Evolutionary conservation across 2,888 invertebrate genomes (phyloP), one percentile per base, ranked within the genome.

Genomic region (Alsophila aescularia): DNA sequence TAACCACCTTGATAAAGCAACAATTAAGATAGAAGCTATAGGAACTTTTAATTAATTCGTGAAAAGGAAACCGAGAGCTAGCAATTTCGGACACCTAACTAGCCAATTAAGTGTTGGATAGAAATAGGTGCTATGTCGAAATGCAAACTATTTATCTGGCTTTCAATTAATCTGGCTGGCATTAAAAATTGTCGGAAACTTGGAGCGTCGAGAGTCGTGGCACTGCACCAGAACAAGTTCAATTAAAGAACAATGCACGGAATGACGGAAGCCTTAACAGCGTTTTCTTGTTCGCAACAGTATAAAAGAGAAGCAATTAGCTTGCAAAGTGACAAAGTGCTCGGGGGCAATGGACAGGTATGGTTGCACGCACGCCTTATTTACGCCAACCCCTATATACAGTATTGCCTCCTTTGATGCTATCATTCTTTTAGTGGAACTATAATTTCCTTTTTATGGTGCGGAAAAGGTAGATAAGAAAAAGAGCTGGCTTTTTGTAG

Each of bases 231-330:
- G 66, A 76, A 77, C 76, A 74, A 77, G 71, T 83, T 81, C 84
- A 85, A 85, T 86, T 85, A 85, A 75, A 72, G 73, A 81, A 85
- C 84, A 87, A 85, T 81, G 77, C 75, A 76, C 71, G 72, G 76
- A 81, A 7, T 24, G 24, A 24, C 24, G 24, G 24, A 24, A 83
- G 77, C 83, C 80, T 82, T 81, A 81, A 81, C 79, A 80, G 77
- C 79, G 74, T 83, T 86, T 86, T 83, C 85, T 84, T 81, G 82
- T 78, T 79, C 77, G 71, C 69, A 72, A 73, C 77, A 76, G 77
- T 76, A 77, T 83, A 76, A 82, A 85, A 81, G 82, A 80, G 82
- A 83, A 79, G 81, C 82, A 87, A 88, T 88, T 87, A 87, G 80
- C 79, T 69, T 60, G 75, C 62, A 72, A 80, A 80, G 73, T 75